Percentiles rank a stretch among this genome's conserved stretches.
These are phyloP conservation scores for Clytia hemisphaerica DNA, from an alignment of 30 jellyfish, hydroid and myxozoan genomes.

Conservation along the genomic window DNA sequence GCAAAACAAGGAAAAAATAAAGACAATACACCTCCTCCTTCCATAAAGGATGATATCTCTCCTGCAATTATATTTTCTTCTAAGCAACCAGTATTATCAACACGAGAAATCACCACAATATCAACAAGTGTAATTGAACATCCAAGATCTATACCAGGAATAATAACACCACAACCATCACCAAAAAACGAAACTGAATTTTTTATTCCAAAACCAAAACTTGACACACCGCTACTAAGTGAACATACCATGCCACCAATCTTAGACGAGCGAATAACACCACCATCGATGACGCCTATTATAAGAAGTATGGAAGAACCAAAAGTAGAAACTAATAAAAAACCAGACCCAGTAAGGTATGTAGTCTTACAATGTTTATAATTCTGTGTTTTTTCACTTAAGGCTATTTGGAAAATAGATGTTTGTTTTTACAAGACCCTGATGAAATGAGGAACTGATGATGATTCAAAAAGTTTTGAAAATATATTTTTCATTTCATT, in stretches of 20 bases:
- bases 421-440: no score
- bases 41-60: constrained; percentile 2
- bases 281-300: no score
- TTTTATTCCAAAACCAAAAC: no score
- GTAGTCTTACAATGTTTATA: no score
- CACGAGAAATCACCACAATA: neutral
- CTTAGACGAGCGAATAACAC: no score
- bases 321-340: neutral
- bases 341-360: no score
- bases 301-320: neutral
- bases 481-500: neutral
- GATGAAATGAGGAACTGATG: no score
- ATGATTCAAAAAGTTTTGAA: no score
- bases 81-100: constrained; percentile 35
- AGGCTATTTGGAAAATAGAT: no score
- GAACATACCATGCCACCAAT: no score
- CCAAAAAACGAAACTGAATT: constrained; percentile 5
- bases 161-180: constrained; percentile 27
- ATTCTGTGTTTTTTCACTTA: neutral
- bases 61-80: constrained; percentile 21
- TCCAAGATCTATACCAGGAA: neutral
- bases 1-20: constrained; percentile 17
- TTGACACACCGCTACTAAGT: no score
- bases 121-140: neutral
- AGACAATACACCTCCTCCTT: neutral